These are phyloP conservation scores for Peromyscus maniculatus DNA, from an alignment of 2,113 vertebrate species.

Conservation along the genomic window DNA sequence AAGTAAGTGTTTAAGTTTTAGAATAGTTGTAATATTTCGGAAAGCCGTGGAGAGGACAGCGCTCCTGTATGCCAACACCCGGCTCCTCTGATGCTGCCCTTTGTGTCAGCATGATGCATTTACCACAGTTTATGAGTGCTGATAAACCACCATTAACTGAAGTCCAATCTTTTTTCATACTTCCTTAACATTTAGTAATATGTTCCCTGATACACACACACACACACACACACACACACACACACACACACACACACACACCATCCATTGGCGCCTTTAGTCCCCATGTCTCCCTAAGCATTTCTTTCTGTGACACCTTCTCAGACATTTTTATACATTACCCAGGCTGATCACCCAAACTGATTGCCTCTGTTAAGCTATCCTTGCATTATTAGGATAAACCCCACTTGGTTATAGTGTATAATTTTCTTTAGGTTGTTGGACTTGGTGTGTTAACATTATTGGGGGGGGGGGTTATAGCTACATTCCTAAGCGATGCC, in stretches of 20 bases:
- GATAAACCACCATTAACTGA: no score
- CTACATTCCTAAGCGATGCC: rapidly evolving
- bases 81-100: rapidly evolving
- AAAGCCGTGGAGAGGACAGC: neutral
- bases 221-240: neutral
- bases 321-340: neutral
- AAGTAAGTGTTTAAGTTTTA: neutral
- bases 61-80: neutral
- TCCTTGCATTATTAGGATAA: neutral
- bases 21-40: neutral
- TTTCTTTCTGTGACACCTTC: neutral
- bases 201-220: neutral
- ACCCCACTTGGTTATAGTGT: no score
- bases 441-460: neutral
- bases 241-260: neutral
- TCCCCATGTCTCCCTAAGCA: rapidly evolving
- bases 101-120: rapidly evolving
- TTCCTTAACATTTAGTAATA: neutral
- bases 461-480: no score
- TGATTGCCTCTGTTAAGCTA: neutral
- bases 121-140: neutral
- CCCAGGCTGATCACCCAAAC: neutral
- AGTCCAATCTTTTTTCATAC: neutral
- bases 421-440: neutral
- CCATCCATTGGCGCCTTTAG: rapidly evolving